Evolutionary conservation across 2,888 invertebrate genomes (phyloP), one percentile per base, ranked within the genome.

Genomic region (Lordiphosa fenestrarum): DNA sequence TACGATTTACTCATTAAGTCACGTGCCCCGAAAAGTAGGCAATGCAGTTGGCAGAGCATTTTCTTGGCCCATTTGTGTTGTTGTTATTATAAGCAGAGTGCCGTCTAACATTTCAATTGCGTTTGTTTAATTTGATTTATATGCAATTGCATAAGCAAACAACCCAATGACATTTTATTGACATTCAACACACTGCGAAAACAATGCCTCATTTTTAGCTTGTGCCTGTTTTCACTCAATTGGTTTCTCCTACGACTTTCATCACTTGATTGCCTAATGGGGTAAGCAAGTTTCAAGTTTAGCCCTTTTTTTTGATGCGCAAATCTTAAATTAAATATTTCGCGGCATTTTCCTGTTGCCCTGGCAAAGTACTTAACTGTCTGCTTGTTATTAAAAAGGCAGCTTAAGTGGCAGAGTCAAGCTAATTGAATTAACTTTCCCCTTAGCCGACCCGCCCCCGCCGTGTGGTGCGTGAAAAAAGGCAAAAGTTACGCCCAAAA

Each of bases 341-440:
- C 39, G 33, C 30, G n/a, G n/a, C 19, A 33, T 40, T 33, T 39
- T 40, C 36, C 54, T 44, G 68, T 64, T 73, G 64, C 58, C 69
- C 69, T 40, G 49, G 74, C 46, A 70, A 73, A 75, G 77, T 77
- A 81, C 74, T 81, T 81, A 74, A 72, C 74, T 60, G 76, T 77
- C 76, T 77, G 75, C 75, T 77, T 77, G 71, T 77, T 77, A 77
- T 81, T 77, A 77, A 77, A 66, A 82, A 78, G 82, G 73, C 75
- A 73, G 77, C 78, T 77, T 78, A 77, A 77, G 77, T 82, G 78
- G 75, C 80, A 82, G 75, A 77, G 82, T 82, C 78, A 78, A 75
- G 82, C 75, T 81, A 77, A 77, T 77, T 77, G 78, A 77, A 77
- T 77, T 77, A 77, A 73, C 78, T 75, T 74, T 73, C 64, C 67